Base-by-base conservation (phyloP, 2,888 invertebrate genomes). In the Koerneria pararmatus region DNA sequence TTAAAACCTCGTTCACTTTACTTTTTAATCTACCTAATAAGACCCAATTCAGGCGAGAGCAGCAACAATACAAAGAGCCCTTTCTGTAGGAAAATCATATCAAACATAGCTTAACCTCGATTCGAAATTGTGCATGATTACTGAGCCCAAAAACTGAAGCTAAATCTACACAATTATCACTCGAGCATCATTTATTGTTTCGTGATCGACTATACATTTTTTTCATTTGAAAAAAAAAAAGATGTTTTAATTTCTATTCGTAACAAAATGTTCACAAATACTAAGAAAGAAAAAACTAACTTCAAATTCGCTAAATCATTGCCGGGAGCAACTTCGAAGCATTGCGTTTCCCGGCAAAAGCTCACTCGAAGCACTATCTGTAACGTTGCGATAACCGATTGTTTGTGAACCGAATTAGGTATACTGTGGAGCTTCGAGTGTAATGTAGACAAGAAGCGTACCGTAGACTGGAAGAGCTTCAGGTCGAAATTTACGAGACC, bases 301-400 rank as follows among this genome's bases (percentile, higher is more conserved):
- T n/a, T n/a, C n/a, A n/a, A n/a, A n/a, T n/a, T n/a, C n/a, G n/a
- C n/a, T n/a, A n/a, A n/a, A n/a, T n/a, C n/a, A n/a, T n/a, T n/a
- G n/a, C n/a, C n/a, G 1, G 4, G 64, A 3, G 27, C 31, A 1
- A 32, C 34, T n/a, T 64, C 64, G 15, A 64, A 64, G 2, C 31
- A 19, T 2, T 22, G 15, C 29, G 24, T 56, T 19, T 64, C 64
- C 31, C 46, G 37, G 54, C 37, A 37, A n/a, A 64, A 34, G 11
- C 41, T n/a, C n/a, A 64, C 15, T 11, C 64, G 64, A 29, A 64
- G 34, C 3, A 53, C 54, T 22, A 64, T 31, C 64, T 64, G 56
- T 11, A 29, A 57, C 41, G 41, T 15, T 41, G 41, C 8, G 19
- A 11, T 15, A 8, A 41, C 15, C 8, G 41, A 57, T 22, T 29